Evolutionary conservation across 2,797 vertebrate genomes (phyloP), one percentile per base, ranked within the genome.

Genomic region (Neomorphus geoffroyi): DNA sequence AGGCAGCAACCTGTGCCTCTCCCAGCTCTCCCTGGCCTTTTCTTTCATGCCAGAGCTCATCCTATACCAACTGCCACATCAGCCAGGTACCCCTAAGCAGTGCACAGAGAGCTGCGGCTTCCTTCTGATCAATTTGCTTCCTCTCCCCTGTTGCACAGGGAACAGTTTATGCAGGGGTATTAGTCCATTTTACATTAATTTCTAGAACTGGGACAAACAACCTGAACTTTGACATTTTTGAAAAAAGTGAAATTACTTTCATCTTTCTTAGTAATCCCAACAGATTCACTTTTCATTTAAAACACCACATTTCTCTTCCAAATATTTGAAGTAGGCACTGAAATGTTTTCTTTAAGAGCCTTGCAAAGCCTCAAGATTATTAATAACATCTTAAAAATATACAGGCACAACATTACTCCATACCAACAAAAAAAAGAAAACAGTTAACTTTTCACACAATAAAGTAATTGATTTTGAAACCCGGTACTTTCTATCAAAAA

Each of bases 331-430:
- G 48, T 73, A 65, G 58, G 90, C 80, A 86, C 86, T 88, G 83
- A 88, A 95, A 72, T 83, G 30, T 86, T 93, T 91, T 87, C 81
- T 91, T 93, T 93, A 89, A 50, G 89, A 93, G 70, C 43, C 65
- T n/a, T 64, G 30, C 57, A 72, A 94, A 93, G 64, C 58, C 46
- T 94, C 69, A 67, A 80, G 28, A 67, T 90, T 91, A 89, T 83
- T 80, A 91, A 71, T 57, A 95, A 83, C 41, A 75, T 74, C 93
- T 61, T 77, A 57, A 77, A 91, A 78, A 88, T 21, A 19, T 77
- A 85, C 67, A 92, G 35, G 56, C 23, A 87, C 33, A 77, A 82
- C 22, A 32, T 46, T 65, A 58, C 27, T 93, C 50, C 62, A 67
- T 27, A 85, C 18, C 33, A 67, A 70, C 9, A 65, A 67, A 27